Conservation (phyloP, 2,888 invertebrate species). For the Rhorus exstirpatorius region DNA sequence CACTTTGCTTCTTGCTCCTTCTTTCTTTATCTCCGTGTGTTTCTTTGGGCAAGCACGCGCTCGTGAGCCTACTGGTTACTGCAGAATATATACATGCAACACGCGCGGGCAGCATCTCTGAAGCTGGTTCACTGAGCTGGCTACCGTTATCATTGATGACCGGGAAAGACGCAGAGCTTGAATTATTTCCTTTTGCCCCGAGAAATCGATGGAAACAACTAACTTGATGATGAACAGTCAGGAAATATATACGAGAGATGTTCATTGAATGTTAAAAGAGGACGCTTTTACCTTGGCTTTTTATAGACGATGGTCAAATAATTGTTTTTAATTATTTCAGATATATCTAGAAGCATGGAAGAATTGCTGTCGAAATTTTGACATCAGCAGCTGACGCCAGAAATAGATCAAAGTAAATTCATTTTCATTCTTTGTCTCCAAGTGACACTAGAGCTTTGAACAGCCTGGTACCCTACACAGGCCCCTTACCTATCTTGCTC, state of each 20-base stretch:
- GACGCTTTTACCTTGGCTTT: neutral
- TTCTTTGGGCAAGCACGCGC: slow-evolving; percentile 43
- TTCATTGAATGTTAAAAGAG: slow-evolving; percentile 2
- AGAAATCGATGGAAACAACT: slow-evolving; percentile 39
- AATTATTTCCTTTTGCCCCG: slow-evolving; percentile 37
- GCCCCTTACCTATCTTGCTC: too few relatives aligned
- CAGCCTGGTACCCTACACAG: too few relatives aligned
- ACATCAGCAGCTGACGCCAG: slow-evolving; percentile 18
- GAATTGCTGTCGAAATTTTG: neutral
- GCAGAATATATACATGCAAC: slow-evolving; percentile 20
- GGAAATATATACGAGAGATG: neutral
- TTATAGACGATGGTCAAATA: neutral
- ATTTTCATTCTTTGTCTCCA: neutral
- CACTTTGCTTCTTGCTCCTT: slow-evolving; percentile 40
- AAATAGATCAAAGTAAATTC: neutral
- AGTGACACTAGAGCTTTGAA: neutral
- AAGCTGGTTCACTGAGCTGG: slow-evolving; percentile 10
- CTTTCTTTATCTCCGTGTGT: slow-evolving; percentile 32
- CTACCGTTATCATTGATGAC: slow-evolving; percentile 69
- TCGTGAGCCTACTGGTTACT: slow-evolving; percentile 41
- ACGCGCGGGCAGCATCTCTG: slow-evolving; percentile 6
- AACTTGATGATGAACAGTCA: neutral
- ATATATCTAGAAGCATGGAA: neutral
- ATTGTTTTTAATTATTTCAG: neutral
- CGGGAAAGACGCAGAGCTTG: slow-evolving; percentile 28